These are phyloP conservation scores for Sitophilus oryzae DNA, from an alignment of 1,140 invertebrate genomes.

Conservation along the genomic window DNA sequence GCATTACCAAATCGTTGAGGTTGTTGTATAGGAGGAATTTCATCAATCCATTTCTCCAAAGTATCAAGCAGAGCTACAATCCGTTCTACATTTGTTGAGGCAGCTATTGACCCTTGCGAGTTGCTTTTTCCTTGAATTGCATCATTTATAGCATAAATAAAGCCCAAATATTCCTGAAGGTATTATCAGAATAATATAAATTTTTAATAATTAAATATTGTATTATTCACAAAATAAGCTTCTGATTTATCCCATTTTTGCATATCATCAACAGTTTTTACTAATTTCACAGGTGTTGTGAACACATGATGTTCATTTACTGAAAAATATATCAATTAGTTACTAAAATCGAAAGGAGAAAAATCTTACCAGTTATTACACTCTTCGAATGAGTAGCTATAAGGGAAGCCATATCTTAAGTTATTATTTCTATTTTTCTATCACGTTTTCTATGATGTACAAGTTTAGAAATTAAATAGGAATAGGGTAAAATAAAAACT, in stretches of 20 bases:
- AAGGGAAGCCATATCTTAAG: background rate
- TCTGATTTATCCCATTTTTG: constrained; percentile 75
- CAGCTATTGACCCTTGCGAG: constrained; percentile 51
- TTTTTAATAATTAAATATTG: constrained; percentile 1
- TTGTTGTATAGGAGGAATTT: constrained; percentile 86
- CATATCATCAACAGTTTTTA: constrained; percentile 69
- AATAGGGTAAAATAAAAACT: too few relatives aligned
- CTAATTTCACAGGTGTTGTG: constrained; percentile 59
- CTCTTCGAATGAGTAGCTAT: constrained; percentile 1
- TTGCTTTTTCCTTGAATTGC: constrained; percentile 72
- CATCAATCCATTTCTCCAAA: constrained; percentile 69
- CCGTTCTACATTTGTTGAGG: constrained; percentile 57
- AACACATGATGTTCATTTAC: constrained; percentile 53
- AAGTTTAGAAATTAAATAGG: too few relatives aligned
- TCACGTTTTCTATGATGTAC: too few relatives aligned
- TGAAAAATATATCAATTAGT: background rate
- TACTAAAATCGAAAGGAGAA: too few relatives aligned
- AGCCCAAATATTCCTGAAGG: constrained; percentile 76
- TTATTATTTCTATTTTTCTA: too few relatives aligned
- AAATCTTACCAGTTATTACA: background rate
- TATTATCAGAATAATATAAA: background rate
- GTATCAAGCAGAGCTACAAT: constrained; percentile 66
- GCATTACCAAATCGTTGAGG: constrained; percentile 96
- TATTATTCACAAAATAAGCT: constrained; percentile 62
- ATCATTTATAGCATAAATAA: constrained; percentile 79